Conservation (phyloP, 2,888 invertebrate species). For the Frankliniella intonsa region DNA sequence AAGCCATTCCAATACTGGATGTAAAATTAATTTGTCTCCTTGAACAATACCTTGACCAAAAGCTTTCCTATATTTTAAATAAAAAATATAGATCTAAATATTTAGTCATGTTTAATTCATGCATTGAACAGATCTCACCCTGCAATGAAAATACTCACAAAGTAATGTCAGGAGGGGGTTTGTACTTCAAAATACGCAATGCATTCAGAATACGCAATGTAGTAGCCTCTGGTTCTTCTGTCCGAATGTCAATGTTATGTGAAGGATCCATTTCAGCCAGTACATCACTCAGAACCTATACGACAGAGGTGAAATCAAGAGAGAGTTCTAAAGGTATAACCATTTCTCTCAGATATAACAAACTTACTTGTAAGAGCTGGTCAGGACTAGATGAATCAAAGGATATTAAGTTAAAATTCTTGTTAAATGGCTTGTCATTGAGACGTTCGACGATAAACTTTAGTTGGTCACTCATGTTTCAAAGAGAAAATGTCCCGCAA, state of each 20-base stretch:
- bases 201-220: constrained; percentile 66
- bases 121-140: neutral
- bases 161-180: constrained; percentile 56
- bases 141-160: constrained; percentile 44
- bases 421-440: constrained; percentile 64
- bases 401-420: constrained; percentile 74
- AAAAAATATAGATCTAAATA: no score
- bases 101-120: no score
- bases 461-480: constrained; percentile 60
- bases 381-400: constrained; percentile 75
- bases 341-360: neutral
- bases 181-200: constrained; percentile 73
- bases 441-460: constrained; percentile 68
- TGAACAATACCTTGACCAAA: constrained; percentile 62
- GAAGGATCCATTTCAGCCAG: constrained; percentile 65
- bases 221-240: constrained; percentile 71
- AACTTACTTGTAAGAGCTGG: constrained; percentile 61
- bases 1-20: constrained; percentile 76
- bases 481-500: neutral
- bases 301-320: constrained; percentile 29
- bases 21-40: constrained; percentile 69
- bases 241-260: constrained; percentile 66
- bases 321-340: neutral
- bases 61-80: constrained; percentile 47
- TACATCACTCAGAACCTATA: constrained; percentile 65